phyloP scores from a whole-genome alignment of 2,888 invertebrate genomes.

The Strigamia maritima region DNA sequence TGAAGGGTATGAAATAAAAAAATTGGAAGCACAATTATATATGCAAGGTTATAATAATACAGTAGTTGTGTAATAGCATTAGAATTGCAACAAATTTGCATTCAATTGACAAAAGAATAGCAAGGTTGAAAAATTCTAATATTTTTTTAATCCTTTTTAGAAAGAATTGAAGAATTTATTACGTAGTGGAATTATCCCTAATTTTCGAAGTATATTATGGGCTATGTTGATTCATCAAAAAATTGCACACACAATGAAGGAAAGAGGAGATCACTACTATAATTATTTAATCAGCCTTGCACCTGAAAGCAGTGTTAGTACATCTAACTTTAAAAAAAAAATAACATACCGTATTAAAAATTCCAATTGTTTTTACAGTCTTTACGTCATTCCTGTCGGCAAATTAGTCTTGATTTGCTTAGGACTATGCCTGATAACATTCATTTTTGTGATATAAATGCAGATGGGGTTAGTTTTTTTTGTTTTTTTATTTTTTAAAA shows the following conservation, averaged over 20 bases:
- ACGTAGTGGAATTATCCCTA: constrained; percentile 55
- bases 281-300: constrained; percentile 55
- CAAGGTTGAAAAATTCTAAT: neutral
- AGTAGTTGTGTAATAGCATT: too few species aligned
- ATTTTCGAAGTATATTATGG: constrained; percentile 55
- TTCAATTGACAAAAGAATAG: too few species aligned
- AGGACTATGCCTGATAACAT: constrained; percentile 58
- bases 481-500: neutral
- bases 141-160: constrained; percentile 45
- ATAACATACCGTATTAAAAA: too few species aligned
- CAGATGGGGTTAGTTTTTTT: constrained; percentile 54
- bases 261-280: constrained; percentile 54
- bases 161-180: constrained; percentile 54
- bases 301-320: constrained; percentile 50
- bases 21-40: too few species aligned
- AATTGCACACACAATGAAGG: constrained; percentile 55
- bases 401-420: constrained; percentile 57
- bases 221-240: constrained; percentile 55
- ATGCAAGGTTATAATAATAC: neutral
- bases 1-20: too few species aligned
- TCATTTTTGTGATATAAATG: constrained; percentile 54
- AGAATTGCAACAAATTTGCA: too few species aligned
- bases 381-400: constrained; percentile 55
- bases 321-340: neutral
- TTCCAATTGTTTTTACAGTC: constrained; percentile 48